phyloP scores from a whole-genome alignment of 2,888 invertebrate species.

The Drosophila prostipennis region DNA sequence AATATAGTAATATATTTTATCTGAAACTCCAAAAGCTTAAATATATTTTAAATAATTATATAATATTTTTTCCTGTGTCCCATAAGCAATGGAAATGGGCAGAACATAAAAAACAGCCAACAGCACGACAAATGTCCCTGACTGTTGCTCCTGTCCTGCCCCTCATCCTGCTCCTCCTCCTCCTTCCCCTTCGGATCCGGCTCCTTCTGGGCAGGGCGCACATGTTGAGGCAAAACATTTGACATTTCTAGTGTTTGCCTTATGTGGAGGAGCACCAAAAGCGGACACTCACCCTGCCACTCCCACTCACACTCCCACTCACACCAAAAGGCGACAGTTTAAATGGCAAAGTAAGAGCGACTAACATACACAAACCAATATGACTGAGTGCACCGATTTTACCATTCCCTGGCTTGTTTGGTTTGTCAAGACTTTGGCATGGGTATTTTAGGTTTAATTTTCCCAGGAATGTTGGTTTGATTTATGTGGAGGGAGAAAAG shows the following conservation, averaged over 20 bases:
- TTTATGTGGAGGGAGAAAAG: not conserved
- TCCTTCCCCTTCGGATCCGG: not conserved
- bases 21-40: too few species aligned
- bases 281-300: slow-evolving; percentile 27
- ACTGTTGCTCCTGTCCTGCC: slow-evolving; percentile 27
- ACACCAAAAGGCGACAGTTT: slow-evolving; percentile 32
- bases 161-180: slow-evolving; percentile 16
- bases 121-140: slow-evolving; percentile 43
- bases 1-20: too few species aligned
- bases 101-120: slow-evolving; percentile 44
- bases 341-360: slow-evolving; percentile 49
- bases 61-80: slow-evolving; percentile 8
- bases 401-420: slow-evolving; percentile 23
- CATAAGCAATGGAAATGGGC: slow-evolving; percentile 16
- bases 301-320: slow-evolving; percentile 2
- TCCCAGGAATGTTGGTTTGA: not conserved
- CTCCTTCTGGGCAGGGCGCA: slow-evolving; percentile 8
- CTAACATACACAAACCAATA: slow-evolving; percentile 18
- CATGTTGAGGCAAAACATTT: slow-evolving; percentile 43
- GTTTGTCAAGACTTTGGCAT: slow-evolving; percentile 14
- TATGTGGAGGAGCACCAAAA: slow-evolving; percentile 20
- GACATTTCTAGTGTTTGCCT: slow-evolving; percentile 60
- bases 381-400: slow-evolving; percentile 20
- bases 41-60: too few species aligned
- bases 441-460: slow-evolving; percentile 14